Evolutionary conservation across 2,113 vertebrate genomes (phyloP).

Genomic region (Peromyscus maniculatus): DNA sequence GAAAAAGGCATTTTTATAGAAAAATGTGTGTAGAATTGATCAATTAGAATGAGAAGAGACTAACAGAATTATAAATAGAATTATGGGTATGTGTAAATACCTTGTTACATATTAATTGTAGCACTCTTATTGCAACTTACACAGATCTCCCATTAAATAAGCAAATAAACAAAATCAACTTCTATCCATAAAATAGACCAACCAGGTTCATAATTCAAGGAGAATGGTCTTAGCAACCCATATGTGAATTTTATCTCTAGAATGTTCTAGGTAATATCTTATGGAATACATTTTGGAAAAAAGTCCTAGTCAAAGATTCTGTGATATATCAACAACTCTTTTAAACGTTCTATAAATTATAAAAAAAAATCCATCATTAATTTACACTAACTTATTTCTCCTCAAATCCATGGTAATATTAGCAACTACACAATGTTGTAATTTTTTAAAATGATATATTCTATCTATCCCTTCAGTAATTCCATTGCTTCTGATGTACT

Average conservation of each 20-base stretch:
- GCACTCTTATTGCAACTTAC: not conserved
- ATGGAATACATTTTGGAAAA: not conserved
- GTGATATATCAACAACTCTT: not conserved
- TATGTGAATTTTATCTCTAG: not conserved
- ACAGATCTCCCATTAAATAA: not conserved
- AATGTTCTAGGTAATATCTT: not conserved
- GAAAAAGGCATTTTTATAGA: constrained; percentile 10
- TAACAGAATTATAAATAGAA: not conserved
- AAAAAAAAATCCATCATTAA: not conserved
- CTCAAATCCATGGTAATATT: not conserved
- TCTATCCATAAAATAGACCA: not conserved
- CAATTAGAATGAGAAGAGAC: not conserved
- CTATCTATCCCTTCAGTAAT: not conserved
- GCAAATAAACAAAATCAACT: not conserved
- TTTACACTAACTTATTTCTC: not conserved
- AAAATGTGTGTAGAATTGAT: not conserved
- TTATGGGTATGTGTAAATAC: not conserved
- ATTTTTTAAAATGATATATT: not conserved
- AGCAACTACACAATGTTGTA: not conserved
- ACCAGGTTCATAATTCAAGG: not conserved
- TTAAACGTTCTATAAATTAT: not conserved
- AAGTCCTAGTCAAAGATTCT: not conserved
- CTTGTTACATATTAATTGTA: not conserved
- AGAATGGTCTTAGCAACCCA: not conserved
- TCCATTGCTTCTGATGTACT: not conserved